Base-by-base conservation (phyloP, 2,113 vertebrate species). In the Anser brachyrhynchus region DNA sequence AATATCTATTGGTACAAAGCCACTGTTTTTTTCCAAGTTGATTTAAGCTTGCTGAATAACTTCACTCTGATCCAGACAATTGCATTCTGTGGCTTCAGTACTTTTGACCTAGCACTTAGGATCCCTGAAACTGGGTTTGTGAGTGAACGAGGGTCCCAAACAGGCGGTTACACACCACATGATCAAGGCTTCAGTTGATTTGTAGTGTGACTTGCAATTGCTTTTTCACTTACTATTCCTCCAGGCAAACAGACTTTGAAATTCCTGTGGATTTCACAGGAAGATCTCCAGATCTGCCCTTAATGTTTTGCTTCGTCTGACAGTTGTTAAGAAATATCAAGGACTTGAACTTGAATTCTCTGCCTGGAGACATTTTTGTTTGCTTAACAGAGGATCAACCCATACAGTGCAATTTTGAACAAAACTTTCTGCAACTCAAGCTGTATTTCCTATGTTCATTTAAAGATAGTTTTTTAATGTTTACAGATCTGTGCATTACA, bases 131-230 rank as follows among this genome's bases (percentile, higher is more conserved):
- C 46, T 0, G 5, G 66, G 23, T 72, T 89, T 92, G 77, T 87
- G 84, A 87, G 62, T 64, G 91, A 95, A 93, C 91, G 95, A 93
- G 81, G 62, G 71, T 92, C 91, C 65, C 87, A 95, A 93, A 89
- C 70, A 97, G 54, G 66, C 87, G 76, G 74, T 54, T 89, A 87
- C 93, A 62, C 51, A 85, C 58, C 89, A 92, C 91, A 74, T 92
- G 89, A 95, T 31, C 87, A 55, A 8, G 16, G 81, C 55, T 92
- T 22, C 71, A 83, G 46, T 87, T 93, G 84, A 79, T 91, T 79
- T 62, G 62, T 76, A 79, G 66, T 89, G 62, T 92, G 91, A 92
- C 80, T 93, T 85, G 89, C 44, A 46, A 55, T 87, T 95, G 87
- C 49, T 79, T 93, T 95, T 94, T 79, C 62, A 77, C 62, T 96